Base-by-base conservation (phyloP, 2,113 vertebrate genomes). In the Zosterops hypoxanthus region DNA sequence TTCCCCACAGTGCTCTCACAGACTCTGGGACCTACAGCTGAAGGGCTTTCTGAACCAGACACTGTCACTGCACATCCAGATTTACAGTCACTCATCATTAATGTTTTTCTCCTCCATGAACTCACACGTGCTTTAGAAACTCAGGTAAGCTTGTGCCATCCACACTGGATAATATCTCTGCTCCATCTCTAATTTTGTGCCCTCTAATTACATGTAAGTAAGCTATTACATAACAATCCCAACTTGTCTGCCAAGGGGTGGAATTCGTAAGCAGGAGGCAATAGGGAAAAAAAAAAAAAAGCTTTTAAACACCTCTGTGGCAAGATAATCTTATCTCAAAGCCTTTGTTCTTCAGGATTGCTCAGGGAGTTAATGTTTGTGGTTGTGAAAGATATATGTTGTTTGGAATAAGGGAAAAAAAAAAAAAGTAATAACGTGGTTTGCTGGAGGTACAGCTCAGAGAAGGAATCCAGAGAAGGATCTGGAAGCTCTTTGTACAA, bases 261-360 rank as follows among this genome's bases (percentile, higher is more conserved):
- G 70, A 81, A 90, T 73, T 85, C 11, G 0, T 59, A 73, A 86
- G 47, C 29, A 81, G 68, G 46, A 88, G 28, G 44, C 34, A 76
- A 82, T 8, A 19, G 16, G 2, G 1, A 11, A 3, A 11, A 4
- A 14, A 84, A 11, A 14, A 84, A 55, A 44, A 13, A 36, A 23
- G 22, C 52, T 55, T 83, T 34, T 4, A 63, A 95, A 91, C 47
- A 64, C 46, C 39, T 94, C 59, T 47, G 42, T 42, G 50, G 66
- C 15, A 82, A 90, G 68, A 33, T 91, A 95, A 92, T 90, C 85
- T 93, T 95, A 95, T 88, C 88, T 95, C 78, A 70, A 60, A 88
- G 90, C 22, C 75, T 70, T 94, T 94, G 85, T 90, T 95, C 63
- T 61, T 81, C 86, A 20, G 28, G 64, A 77, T 81, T 83, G 29